A percentile compares a stretch with the other conserved stretches of the same genome.
phyloP scores from a whole-genome alignment of 64 coral and sea anemone genomes.

The Orbicella faveolata region DNA sequence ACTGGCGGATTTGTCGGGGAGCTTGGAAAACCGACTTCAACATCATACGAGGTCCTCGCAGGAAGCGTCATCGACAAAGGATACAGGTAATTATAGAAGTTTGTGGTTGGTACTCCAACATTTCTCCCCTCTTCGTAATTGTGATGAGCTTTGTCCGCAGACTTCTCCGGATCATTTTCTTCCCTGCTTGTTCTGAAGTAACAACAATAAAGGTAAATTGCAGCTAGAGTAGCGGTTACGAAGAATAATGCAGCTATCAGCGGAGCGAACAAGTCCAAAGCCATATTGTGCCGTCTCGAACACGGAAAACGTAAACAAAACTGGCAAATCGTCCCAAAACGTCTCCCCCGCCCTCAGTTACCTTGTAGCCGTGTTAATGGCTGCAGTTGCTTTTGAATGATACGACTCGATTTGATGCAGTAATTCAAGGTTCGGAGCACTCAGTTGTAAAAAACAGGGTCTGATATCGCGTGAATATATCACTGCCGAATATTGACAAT shows the following conservation, averaged over 20 bases:
- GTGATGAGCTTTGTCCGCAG: background rate
- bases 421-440: no score
- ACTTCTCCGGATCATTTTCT: background rate
- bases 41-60: background rate
- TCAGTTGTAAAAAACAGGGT: no score
- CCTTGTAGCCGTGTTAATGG: no score
- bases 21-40: background rate
- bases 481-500: no score
- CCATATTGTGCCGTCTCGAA: background rate
- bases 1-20: background rate
- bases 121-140: background rate
- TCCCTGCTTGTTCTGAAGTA: background rate
- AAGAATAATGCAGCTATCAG: background rate
- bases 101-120: background rate
- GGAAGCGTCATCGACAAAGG: background rate
- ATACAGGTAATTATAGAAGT: background rate
- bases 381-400: no score
- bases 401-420: no score
- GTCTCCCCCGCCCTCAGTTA: no score
- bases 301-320: no score
- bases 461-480: no score
- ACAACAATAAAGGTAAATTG: slow-evolving; percentile 1
- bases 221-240: background rate
- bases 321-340: no score
- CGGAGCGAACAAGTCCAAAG: background rate